phyloP scores from a whole-genome alignment of 2,888 invertebrate genomes.

The Tenthredo scrophulariae region DNA sequence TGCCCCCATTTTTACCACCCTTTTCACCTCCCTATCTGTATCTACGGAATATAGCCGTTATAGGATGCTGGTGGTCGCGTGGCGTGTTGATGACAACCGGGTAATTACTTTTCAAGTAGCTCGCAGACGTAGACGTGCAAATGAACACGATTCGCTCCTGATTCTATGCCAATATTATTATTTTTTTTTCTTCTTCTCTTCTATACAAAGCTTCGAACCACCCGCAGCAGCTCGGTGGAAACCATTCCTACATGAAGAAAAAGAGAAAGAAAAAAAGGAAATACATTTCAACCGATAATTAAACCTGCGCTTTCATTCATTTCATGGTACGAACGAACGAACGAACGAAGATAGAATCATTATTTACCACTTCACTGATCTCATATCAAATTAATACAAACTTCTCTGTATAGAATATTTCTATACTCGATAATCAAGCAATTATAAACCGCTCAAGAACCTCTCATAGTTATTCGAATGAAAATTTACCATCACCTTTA shows the following conservation, averaged over 20 bases:
- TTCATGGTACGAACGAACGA: not conserved
- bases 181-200: not conserved
- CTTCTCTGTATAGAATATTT: not conserved
- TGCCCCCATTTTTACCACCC: not conserved
- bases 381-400: not conserved
- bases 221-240: not conserved
- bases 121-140: slow-evolving; percentile 64
- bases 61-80: slow-evolving; percentile 60
- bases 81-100: slow-evolving; percentile 73
- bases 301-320: slow-evolving; percentile 11
- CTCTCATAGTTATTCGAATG: not conserved
- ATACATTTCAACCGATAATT: slow-evolving; percentile 30
- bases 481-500: not conserved
- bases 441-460: not conserved
- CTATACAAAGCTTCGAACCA: not conserved
- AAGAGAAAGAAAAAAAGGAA: not conserved
- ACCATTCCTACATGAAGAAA: too few species aligned
- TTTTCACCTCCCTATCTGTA: slow-evolving; percentile 14
- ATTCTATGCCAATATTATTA: slow-evolving; percentile 32
- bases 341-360: not conserved
- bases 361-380: not conserved
- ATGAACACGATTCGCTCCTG: slow-evolving; percentile 65
- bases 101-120: slow-evolving; percentile 75
- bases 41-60: slow-evolving; percentile 15
- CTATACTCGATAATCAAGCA: not conserved